Conservation (phyloP, 1,140 invertebrate genomes). For the Tribolium castaneum region DNA sequence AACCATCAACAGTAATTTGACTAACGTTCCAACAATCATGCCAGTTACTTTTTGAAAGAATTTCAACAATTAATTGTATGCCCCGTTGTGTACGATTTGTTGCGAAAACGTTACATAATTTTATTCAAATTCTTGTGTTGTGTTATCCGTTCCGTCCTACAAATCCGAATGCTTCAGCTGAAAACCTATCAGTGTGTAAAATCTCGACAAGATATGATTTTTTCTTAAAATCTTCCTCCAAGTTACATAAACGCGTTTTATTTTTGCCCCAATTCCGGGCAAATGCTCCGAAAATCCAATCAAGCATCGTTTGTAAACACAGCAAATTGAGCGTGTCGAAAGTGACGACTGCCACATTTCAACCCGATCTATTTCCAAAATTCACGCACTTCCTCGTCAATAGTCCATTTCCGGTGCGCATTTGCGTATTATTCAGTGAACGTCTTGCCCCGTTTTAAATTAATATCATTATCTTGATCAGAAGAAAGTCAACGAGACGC, state of each 20-base stretch:
- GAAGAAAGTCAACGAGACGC: slow-evolving; percentile 18
- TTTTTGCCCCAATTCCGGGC: not conserved
- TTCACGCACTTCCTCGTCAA: not conserved
- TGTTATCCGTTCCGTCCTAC: not conserved
- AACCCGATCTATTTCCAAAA: not conserved
- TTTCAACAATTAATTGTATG: not conserved
- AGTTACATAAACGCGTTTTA: not conserved
- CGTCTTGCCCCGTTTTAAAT: not conserved
- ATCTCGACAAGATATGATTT: not conserved
- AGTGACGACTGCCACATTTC: not conserved
- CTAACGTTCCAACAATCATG: no score
- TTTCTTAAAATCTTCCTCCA: not conserved
- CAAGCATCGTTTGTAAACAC: not conserved
- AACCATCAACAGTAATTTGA: no score
- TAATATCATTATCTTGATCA: slow-evolving; percentile 10
- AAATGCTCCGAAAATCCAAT: no score
- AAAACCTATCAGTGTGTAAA: not conserved
- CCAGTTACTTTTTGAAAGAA: not conserved
- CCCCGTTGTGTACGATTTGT: not conserved
- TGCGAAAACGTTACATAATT: not conserved
- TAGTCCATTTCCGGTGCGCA: slow-evolving; percentile 17
- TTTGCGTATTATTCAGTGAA: not conserved
- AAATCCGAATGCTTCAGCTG: not conserved
- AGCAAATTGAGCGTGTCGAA: slow-evolving; percentile 23
- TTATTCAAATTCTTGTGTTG: not conserved